Evolutionary conservation across 2,797 vertebrate genomes (phyloP).

Genomic region (Coendou prehensilis): DNA sequence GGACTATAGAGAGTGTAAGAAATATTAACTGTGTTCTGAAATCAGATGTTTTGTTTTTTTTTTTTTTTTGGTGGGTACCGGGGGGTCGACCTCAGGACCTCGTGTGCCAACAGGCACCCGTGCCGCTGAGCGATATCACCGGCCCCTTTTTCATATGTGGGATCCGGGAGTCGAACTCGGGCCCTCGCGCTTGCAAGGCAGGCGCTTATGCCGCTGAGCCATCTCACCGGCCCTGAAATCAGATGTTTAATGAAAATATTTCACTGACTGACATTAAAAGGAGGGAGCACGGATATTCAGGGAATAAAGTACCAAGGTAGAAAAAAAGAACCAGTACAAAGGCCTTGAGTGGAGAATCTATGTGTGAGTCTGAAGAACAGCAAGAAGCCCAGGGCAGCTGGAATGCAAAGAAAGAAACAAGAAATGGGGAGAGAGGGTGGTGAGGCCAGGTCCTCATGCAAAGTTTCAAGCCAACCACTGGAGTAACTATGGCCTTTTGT

Average conservation of each 20-base stretch:
- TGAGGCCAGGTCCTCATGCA: not conserved
- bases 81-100: too few species aligned
- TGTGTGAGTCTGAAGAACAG: not conserved
- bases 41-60: not conserved
- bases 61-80: too few species aligned
- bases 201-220: too few species aligned
- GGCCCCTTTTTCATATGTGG: too few species aligned
- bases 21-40: not conserved
- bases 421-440: accelerated
- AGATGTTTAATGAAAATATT: not conserved
- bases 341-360: not conserved
- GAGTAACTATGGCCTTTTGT: not conserved
- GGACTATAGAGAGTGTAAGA: not conserved
- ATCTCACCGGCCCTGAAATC: too few species aligned
- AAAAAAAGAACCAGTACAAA: not conserved
- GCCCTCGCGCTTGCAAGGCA: too few species aligned
- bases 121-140: too few species aligned
- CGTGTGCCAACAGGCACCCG: too few species aligned
- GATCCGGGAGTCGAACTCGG: too few species aligned
- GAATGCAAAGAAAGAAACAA: accelerated
- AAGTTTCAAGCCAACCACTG: accelerated
- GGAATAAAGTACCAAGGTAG: not conserved
- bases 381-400: not conserved
- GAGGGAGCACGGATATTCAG: not conserved
- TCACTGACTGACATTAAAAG: not conserved